Conservation (phyloP, 2,797 vertebrate genomes). For the Melanotaenia parkinsoni region DNA sequence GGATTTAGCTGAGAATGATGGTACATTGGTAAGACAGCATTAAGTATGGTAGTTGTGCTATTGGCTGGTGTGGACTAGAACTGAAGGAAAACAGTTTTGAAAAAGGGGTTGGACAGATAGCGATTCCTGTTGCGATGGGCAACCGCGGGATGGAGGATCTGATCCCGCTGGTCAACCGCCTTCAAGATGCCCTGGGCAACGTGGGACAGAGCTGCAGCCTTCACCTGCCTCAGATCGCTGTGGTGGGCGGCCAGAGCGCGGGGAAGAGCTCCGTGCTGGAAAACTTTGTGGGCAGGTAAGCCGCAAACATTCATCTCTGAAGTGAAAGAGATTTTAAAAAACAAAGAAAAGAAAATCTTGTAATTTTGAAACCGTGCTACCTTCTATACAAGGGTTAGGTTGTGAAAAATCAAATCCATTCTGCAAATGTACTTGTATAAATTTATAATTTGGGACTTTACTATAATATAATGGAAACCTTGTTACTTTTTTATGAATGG, state of each 20-base stretch:
- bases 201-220: conserved; percentile 88
- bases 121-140: conserved; percentile 77
- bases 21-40: background rate
- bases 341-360: too few relatives aligned
- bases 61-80: conserved; percentile 19
- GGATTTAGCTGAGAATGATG: accelerated
- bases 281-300: conserved; percentile 94
- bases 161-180: conserved; percentile 92
- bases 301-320: background rate
- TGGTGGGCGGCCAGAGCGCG: conserved; percentile 94
- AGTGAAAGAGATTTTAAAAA: background rate
- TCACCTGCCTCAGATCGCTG: conserved; percentile 93
- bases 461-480: background rate
- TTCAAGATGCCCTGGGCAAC: conserved; percentile 89
- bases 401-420: background rate
- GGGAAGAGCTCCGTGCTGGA: conserved; percentile 96
- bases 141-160: conserved; percentile 93
- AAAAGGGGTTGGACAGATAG: conserved; percentile 12
- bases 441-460: background rate
- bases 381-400: background rate
- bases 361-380: background rate
- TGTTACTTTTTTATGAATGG: background rate
- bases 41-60: conserved; percentile 13
- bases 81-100: background rate
- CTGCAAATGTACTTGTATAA: background rate